Base-by-base conservation (phyloP, 2,113 vertebrate species). In the Platysternon megacephalum region DNA sequence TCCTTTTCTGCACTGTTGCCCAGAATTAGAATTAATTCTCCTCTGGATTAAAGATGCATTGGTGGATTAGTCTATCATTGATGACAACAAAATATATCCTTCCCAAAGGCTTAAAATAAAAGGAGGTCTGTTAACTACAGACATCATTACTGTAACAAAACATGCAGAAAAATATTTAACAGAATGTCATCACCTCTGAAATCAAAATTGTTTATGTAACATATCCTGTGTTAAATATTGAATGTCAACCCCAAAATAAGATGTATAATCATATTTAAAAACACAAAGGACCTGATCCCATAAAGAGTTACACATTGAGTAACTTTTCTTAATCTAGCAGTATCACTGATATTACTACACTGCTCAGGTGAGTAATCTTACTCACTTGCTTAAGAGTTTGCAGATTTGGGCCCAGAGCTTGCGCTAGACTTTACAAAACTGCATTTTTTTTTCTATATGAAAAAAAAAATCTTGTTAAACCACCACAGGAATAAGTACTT, bases 21-120 rank as follows among this genome's bases (percentile, higher is more conserved):
- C 95, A 72, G 95, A 98, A 97, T 97, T 97, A 96, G 97, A 98
- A 98, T 98, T 98, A 98, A 98, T 97, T 97, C 96, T 97, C 96
- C 94, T 96, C 90, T 97, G 94, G 98, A 97, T 97, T 98, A 98
- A 95, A 96, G 87, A 89, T 97, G 96, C 96, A 97, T 93, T 94
- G 95, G 86, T 98, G 97, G 97, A 98, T 98, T 98, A 98, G 96
- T 98, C 97, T 97, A 91, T 97, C 97, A 94, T 94, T 97, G 97
- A 98, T 98, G 97, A 97, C 97, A 97, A 96, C 97, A 97, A 94
- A 96, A 97, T 97, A 96, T 93, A 97, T 96, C 96, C 96, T 96
- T 96, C 88, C 91, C 88, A 97, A 93, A 91, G 94, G 96, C 97
- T 98, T 97, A 98, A 97, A 97, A 93, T 92, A 88, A 96, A 97